These are phyloP conservation scores for Ptilonorhynchus violaceus DNA, from an alignment of 2,113 vertebrate species.

Conservation along the genomic window DNA sequence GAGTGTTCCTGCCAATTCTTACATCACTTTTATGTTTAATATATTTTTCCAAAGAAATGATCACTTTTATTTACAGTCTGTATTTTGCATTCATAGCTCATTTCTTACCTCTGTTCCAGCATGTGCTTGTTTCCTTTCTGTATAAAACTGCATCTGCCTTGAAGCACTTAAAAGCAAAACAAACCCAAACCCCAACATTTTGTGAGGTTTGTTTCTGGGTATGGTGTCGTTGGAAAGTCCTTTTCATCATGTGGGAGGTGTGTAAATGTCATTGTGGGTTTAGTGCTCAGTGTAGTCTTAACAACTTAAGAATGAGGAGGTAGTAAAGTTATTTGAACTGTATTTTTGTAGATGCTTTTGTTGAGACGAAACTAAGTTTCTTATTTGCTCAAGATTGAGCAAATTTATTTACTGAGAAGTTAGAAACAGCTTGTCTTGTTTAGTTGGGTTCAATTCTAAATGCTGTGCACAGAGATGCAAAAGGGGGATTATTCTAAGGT, in stretches of 20 bases:
- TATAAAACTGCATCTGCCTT: background rate
- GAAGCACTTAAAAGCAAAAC: background rate
- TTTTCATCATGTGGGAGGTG: background rate
- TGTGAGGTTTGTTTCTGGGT: background rate
- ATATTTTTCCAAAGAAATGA: background rate
- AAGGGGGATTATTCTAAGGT: background rate
- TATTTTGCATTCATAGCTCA: background rate
- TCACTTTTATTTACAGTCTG: background rate
- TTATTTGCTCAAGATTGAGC: background rate
- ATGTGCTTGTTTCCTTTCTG: background rate
- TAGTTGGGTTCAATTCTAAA: background rate
- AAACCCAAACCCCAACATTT: background rate
- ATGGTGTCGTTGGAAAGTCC: background rate
- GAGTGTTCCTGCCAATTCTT: slow-evolving; percentile 21
- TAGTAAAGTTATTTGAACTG: background rate
- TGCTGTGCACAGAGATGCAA: background rate
- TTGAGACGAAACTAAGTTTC: background rate
- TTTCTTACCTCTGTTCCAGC: background rate
- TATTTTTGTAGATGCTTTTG: slow-evolving; percentile 5
- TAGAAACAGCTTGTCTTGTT: background rate
- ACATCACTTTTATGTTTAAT: background rate
- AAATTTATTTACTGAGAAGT: background rate
- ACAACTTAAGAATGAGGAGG: background rate
- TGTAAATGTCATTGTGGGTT: background rate
- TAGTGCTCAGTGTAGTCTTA: background rate